Evolutionary conservation across 2,888 invertebrate species (phyloP).

Genomic region (Agonum fuliginosum): DNA sequence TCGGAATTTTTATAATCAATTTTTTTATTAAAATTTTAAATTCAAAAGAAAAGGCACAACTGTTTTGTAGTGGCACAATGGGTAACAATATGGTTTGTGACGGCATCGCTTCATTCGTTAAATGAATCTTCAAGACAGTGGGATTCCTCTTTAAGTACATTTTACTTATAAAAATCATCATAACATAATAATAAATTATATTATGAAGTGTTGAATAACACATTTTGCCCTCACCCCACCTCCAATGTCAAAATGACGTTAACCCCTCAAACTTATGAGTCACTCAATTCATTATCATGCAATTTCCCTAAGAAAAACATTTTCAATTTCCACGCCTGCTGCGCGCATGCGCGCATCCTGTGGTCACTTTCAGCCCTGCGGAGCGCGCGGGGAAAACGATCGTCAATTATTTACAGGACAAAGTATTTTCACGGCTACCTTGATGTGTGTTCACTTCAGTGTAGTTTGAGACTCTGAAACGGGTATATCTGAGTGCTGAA

Average conservation of each 20-base stretch:
- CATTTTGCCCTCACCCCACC: too few relatives aligned
- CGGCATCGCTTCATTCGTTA: too few relatives aligned
- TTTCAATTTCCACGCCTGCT: background rate
- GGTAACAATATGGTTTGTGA: too few relatives aligned
- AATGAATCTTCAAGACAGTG: too few relatives aligned
- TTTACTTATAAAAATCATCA: too few relatives aligned
- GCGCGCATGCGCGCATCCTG: background rate
- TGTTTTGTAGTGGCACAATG: too few relatives aligned
- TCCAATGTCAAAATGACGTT: background rate
- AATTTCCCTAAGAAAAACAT: background rate
- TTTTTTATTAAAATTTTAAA: too few relatives aligned
- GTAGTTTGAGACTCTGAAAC: background rate
- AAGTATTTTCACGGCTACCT: constrained; percentile 68
- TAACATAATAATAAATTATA: too few relatives aligned
- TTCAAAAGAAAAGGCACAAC: too few relatives aligned
- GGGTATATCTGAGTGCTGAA: background rate
- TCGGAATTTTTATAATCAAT: too few relatives aligned
- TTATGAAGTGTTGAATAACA: background rate
- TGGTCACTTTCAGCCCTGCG: constrained; percentile 16
- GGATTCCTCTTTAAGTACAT: too few relatives aligned
- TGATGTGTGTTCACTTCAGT: constrained; percentile 32
- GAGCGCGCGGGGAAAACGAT: constrained; percentile 62
- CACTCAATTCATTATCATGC: background rate
- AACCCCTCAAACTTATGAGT: background rate
- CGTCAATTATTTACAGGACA: constrained; percentile 71